Base-by-base conservation (phyloP, 2,797 vertebrate genomes). In the Rhadinocentrus ornatus region DNA sequence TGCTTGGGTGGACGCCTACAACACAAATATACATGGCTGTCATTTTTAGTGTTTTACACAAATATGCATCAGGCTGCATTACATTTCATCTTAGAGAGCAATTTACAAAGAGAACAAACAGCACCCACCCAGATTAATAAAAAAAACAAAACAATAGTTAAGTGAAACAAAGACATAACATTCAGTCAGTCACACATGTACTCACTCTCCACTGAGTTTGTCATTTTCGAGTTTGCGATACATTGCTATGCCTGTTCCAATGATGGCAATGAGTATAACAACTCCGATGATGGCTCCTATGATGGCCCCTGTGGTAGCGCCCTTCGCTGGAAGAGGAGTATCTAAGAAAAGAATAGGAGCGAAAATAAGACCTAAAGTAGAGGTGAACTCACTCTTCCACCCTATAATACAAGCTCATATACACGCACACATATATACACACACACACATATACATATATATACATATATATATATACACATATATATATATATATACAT, bases 1-100 rank as follows among this genome's bases (percentile, higher is more conserved):
- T 95, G 66, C 48, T 91, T 93, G 22, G 95, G 94, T 26, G 95
- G 95, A 62, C 86, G 83, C 10, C 95, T 95, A 72, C 55, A 83
- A 89, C 31, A 80, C 32, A 87, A 65, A 77, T 37, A 79, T 24
- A 84, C 13, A 86, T 6, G 70, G 6, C 15, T 60, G 53, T 73
- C 50, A 60, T 56, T 34, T 63, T 73, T 37, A 54, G 7, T 69
- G 71, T 77, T 46, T 66, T 53, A 68, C 52, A 71, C 20, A 61
- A 27, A 59, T 9, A 59, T 27, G 62, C 64, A 31, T 58, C 64
- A 48, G 8, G 31, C 22, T 27, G 39, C 0, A 3, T 37, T 39
- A 8, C 20, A 71, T 64, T 76, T 75, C 13, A 52, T 77, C n/a
- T 11, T 52, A 71, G 46, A 7, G 56, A 69, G 2, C 20, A 35